Conservation (phyloP, 2,113 vertebrate genomes). For the Sarotherodon lohbergeri region DNA sequence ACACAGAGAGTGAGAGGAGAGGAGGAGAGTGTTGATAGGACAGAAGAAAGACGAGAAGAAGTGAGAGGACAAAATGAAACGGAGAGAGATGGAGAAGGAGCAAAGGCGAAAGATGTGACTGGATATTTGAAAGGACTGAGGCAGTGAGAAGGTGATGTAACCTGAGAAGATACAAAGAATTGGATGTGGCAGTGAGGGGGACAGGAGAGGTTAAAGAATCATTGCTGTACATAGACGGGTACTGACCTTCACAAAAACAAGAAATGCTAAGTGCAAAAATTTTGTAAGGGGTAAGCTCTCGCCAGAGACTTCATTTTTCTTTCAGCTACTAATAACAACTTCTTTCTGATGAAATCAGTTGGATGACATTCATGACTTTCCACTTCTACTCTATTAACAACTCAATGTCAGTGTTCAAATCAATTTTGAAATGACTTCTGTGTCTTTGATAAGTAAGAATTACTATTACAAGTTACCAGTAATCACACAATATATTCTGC, state of each 20-base stretch:
- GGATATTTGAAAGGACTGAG: constrained; percentile 9
- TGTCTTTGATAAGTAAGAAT: neutral
- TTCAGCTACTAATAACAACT: neutral
- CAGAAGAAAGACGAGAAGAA: neutral
- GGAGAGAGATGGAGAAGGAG: neutral
- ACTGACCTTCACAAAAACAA: neutral
- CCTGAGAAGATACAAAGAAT: neutral
- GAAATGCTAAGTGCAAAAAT: neutral
- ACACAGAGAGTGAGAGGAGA: neutral
- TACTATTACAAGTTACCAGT: neutral
- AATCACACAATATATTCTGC: neutral
- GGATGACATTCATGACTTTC: neutral
- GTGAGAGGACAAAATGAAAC: neutral
- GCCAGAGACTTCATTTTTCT: neutral
- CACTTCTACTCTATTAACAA: neutral
- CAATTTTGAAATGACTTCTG: neutral
- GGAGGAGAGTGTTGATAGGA: neutral
- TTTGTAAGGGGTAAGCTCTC: neutral
- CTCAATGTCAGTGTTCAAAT: neutral
- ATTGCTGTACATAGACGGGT: neutral
- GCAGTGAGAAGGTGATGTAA: constrained; percentile 15
- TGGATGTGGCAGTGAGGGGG: neutral
- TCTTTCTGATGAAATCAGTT: neutral
- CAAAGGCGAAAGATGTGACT: neutral
- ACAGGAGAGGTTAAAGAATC: neutral